These are phyloP conservation scores for Macrocentrus cingulum DNA, from an alignment of 1,140 invertebrate genomes.

Conservation along the genomic window DNA sequence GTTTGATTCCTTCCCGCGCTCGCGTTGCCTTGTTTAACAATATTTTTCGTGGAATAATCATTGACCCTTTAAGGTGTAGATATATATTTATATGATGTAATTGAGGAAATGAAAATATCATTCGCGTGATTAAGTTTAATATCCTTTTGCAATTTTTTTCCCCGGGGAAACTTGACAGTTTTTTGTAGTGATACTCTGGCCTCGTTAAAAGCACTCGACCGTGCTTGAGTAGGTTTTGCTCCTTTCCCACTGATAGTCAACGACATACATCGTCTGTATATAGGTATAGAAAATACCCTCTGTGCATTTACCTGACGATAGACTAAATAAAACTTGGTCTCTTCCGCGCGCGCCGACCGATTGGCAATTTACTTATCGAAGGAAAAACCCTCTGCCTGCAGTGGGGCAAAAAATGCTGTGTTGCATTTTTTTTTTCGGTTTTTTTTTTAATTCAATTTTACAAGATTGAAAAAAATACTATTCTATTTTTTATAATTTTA, in stretches of 20 bases:
- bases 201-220: slow-evolving; percentile 29
- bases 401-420: not conserved
- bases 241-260: slow-evolving; percentile 10
- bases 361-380: slow-evolving; percentile 25
- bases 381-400: slow-evolving; percentile 2
- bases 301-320: not conserved
- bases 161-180: slow-evolving; percentile 1
- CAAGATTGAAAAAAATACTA: too few relatives aligned
- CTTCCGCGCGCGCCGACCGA: slow-evolving; percentile 10
- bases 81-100: slow-evolving; percentile 19
- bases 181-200: slow-evolving; percentile 18
- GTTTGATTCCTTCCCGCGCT: not conserved
- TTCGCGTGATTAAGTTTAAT: slow-evolving; percentile 19
- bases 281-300: not conserved
- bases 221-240: slow-evolving; percentile 19
- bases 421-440: slow-evolving; percentile 6
- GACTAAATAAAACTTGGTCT: not conserved
- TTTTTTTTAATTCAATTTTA: too few relatives aligned
- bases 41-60: not conserved
- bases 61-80: not conserved
- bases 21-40: not conserved
- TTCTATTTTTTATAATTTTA: too few relatives aligned
- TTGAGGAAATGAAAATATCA: slow-evolving; percentile 21
- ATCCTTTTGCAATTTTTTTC: slow-evolving; percentile 5
- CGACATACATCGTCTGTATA: not conserved